These are phyloP conservation scores for Amphipoea oculea DNA, from an alignment of 2,888 invertebrate genomes.

Conservation along the genomic window DNA sequence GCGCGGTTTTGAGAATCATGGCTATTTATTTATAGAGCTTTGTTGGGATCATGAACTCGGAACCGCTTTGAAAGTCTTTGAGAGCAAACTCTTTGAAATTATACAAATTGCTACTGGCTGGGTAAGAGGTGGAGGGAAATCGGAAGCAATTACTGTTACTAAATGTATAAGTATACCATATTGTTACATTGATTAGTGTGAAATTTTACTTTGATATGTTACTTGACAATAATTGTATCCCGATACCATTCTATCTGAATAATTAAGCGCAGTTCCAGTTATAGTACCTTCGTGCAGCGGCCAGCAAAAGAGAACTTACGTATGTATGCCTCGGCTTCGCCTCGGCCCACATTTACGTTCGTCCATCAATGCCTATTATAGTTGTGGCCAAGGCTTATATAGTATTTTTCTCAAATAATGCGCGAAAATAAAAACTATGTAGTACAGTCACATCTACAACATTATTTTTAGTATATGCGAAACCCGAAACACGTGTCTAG, in stretches of 20 bases:
- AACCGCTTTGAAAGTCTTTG: conserved; percentile 24
- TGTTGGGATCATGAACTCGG: conserved; percentile 12
- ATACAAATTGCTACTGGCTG: neutral
- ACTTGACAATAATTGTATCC: neutral
- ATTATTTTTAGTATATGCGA: too few species aligned
- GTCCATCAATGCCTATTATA: too few species aligned
- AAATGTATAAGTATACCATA: neutral
- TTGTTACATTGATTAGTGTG: neutral
- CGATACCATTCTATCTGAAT: neutral
- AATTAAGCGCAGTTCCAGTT: neutral
- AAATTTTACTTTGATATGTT: neutral
- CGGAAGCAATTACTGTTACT: conserved; percentile 1
- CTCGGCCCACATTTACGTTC: too few species aligned
- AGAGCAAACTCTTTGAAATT: conserved; percentile 27
- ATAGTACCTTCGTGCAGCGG: too few species aligned
- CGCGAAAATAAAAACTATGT: too few species aligned
- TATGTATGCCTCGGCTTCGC: too few species aligned
- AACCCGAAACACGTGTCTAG: too few species aligned
- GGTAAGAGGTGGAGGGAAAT: neutral
- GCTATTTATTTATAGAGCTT: conserved; percentile 3
- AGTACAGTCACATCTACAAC: too few species aligned
- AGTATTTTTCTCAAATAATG: too few species aligned
- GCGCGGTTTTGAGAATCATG: conserved; percentile 8
- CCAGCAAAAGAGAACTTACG: too few species aligned
- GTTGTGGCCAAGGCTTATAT: too few species aligned